Base-by-base conservation (phyloP, 2,113 vertebrate species). In the Leiothrix lutea region DNA sequence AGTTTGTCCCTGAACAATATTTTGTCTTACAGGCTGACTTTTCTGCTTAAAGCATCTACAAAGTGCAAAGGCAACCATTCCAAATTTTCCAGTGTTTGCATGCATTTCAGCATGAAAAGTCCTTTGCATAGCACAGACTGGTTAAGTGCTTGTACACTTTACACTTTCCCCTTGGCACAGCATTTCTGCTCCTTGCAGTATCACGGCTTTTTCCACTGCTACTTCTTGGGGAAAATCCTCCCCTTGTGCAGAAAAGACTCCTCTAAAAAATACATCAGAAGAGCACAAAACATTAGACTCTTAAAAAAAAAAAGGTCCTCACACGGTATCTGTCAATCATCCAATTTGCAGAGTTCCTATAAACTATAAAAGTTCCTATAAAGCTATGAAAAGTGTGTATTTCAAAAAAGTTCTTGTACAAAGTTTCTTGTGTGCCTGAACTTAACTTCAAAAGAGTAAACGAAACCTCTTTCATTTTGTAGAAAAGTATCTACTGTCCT, bases 111-210 rank as follows among this genome's bases (percentile, higher is more conserved):
- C 20, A 69, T 18, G 47, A 57, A 45, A 91, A 86, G 66, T 44
- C 51, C 28, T 73, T 11, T 25, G 29, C 0, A 0, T 20, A 7
- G 2, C 36, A 51, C 21, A 54, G 14, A 29, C 60, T 15, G 12
- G 11, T 38, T 42, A 75, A 66, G 23, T 5, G 25, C 50, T 74
- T 1, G 0, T 12, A 51, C 25, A 40, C 31, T 8, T 54, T 28
- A 40, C 23, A 44, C 28, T 9, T 44, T 36, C 24, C 22, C 40
- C 58, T 31, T 7, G 8, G 29, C 36, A 65, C 0, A 0, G 42
- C 6, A 24, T 25, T 72, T 69, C 87, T 75, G 35, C 38, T 65
- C 50, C 64, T 72, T 60, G 24, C 33, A 65, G 61, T 53, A 33
- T n/a, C 48, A 85, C 29, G 75, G 40, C 20, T 57, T 56, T 82